Evolutionary conservation across 2,888 invertebrate species (phyloP), one percentile per base, ranked within the genome.

Genomic region (Macaria liturata): DNA sequence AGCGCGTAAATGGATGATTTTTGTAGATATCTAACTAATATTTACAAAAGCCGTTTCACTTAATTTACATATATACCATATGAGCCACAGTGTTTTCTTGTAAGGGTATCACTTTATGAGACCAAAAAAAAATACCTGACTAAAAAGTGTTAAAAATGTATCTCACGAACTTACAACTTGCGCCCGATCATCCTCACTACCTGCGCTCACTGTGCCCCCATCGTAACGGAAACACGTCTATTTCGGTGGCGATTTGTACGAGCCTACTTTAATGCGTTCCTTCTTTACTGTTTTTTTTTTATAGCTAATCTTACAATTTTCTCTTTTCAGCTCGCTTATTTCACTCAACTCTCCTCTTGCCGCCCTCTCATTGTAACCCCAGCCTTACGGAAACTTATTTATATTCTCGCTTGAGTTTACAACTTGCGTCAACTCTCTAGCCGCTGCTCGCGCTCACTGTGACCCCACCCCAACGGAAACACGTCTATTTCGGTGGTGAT

Each of bases 401-500:
- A 8, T 4, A 9, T 7, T 32, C 9, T 32, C 46, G 32, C 32
- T n/a, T 9, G 7, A 32, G 32, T 42, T 43, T 31, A 44, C 3
- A 54, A 43, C 48, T 34, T 3, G n/a, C 9, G 5, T 8, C 31
- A 9, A 8, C 8, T 5, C 37, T 3, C 39, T 49, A 0, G 7
- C 55, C 71, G 58, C 71, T 52, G 43, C 4, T 72, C 5, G 34
- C 66, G 64, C 8, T 9, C 45, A 34, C 51, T 66, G 9, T 34
- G 44, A 8, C 57, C 76, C 53, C 46, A 20, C 52, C 51, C 39
- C 51, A 75, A 68, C 76, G 80, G 76, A 85, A 78, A 81, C 83
- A 79, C 85, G 77, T 73, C 82, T 86, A 86, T 81, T 84, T 83
- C 78, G 77, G 79, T 78, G 72, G 59, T 59, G 61, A 66, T 63